phyloP scores from a whole-genome alignment of 2,888 invertebrate genomes.

The Dryocosmus kuriphilus region DNA sequence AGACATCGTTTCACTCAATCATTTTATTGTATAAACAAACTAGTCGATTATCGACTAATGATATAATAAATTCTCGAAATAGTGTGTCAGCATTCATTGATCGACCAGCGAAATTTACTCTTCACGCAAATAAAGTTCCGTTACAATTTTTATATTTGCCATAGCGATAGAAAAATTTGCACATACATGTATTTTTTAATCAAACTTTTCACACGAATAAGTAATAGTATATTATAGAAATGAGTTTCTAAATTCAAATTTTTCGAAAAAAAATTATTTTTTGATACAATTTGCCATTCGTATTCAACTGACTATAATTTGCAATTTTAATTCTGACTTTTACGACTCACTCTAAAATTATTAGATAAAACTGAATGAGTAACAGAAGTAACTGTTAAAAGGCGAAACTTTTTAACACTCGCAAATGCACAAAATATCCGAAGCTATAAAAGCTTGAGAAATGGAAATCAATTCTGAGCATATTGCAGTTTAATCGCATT shows the following conservation, averaged over 20 bases:
- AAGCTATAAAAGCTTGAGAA: too few species aligned
- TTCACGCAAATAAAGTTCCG: background rate
- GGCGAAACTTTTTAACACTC: background rate
- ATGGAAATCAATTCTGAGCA: background rate
- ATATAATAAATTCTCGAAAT: background rate
- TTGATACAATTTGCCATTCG: conserved; percentile 10
- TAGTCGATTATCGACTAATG: background rate
- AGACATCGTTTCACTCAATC: too few species aligned
- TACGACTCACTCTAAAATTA: background rate
- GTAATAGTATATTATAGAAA: background rate
- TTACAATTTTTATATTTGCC: conserved; percentile 18
- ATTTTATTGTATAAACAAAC: too few species aligned
- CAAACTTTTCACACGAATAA: background rate
- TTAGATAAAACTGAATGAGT: conserved; percentile 3
- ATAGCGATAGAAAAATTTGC: background rate
- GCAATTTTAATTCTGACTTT: conserved; percentile 19
- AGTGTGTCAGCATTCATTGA: background rate
- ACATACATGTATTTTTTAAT: background rate
- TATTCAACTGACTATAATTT: conserved; percentile 21
- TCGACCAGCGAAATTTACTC: background rate
- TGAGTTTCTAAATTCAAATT: background rate
- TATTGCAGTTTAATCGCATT: background rate
- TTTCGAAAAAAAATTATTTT: background rate
- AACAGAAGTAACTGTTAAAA: background rate
- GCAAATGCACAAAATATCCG: too few species aligned